Evolutionary conservation across 2,888 invertebrate species (phyloP).

Genomic region (Holacanthella duospinosa): DNA sequence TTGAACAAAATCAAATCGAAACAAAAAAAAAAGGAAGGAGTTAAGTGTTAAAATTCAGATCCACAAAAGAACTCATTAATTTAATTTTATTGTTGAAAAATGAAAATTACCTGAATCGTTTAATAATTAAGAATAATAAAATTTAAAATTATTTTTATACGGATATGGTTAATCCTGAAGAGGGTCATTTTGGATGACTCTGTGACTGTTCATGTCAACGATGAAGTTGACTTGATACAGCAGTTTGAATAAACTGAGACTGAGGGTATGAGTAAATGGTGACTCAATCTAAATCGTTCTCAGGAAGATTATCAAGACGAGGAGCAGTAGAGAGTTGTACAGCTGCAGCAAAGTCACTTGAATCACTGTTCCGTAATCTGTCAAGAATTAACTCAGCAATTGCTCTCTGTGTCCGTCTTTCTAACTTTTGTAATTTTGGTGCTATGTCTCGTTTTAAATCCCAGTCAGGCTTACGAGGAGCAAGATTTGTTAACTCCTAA

Average conservation of each 20-base stretch:
- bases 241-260: too few relatives aligned
- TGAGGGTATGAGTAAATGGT: too few relatives aligned
- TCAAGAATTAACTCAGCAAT: slow-evolving; percentile 90
- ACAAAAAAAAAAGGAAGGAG: too few relatives aligned
- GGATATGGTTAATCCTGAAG: background rate
- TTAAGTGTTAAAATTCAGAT: too few relatives aligned
- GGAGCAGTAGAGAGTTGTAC: slow-evolving; percentile 10
- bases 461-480: slow-evolving; percentile 95
- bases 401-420: slow-evolving; percentile 82
- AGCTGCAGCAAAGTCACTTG: slow-evolving; percentile 15
- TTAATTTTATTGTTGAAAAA: too few relatives aligned
- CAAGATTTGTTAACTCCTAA: slow-evolving; percentile 79
- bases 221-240: too few relatives aligned
- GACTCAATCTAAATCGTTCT: background rate
- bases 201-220: too few relatives aligned
- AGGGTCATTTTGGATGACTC: too few relatives aligned
- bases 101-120: background rate
- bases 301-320: background rate
- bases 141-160: background rate
- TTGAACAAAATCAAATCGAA: too few relatives aligned
- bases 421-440: slow-evolving; percentile 81
- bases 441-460: slow-evolving; percentile 89
- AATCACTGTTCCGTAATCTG: slow-evolving; percentile 51
- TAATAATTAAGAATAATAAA: background rate
- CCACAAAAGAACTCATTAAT: too few relatives aligned